Evolutionary conservation across 1,140 invertebrate species (phyloP), one percentile per base, ranked within the genome.

Genomic region (Drosophila punjabiensis): DNA sequence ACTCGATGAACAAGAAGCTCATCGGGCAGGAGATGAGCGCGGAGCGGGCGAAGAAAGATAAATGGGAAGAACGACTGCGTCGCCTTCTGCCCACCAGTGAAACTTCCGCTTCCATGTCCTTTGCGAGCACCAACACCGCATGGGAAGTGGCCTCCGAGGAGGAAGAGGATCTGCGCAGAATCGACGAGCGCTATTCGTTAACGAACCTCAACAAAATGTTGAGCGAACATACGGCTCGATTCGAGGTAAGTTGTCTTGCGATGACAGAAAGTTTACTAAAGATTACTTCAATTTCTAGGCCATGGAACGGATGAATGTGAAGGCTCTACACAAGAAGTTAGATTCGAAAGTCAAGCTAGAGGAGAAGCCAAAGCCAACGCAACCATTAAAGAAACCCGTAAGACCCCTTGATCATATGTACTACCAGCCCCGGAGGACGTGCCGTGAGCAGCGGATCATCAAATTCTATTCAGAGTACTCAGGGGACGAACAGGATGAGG

Each of bases 341-440:
- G 14, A 43, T 7, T 5, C 16, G 11, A 20, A 63, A 10, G n/a
- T 10, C 18, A 28, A 20, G 3, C 8, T 32, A 6, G 2, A 20
- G 16, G 9, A 24, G 14, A 9, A 16, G 20, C 18, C 6, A 2
- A 14, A 24, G 6, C 20, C 30, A 13, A 16, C 8, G 1, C 10
- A n/a, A 18, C 9, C 48, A 24, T 24, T 24, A 18, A 37, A 28
- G 20, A 9, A n/a, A 14, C 24, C 5, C 3, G 11, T 58, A 0
- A 37, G 50, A 16, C 14, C 32, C n/a, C 28, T 41, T 4, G 16
- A 65, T 8, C 18, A 53, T 2, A 39, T 89, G 9, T 89, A 37
- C 32, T 84, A 87, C 45, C 2, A 50, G 11, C 84, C 84, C 3
- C 58, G 73, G 1, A 65, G 53, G 13, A 87, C 84, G 0, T 48